Conservation (phyloP, 2,113 vertebrate genomes). For the Rana temporaria region DNA sequence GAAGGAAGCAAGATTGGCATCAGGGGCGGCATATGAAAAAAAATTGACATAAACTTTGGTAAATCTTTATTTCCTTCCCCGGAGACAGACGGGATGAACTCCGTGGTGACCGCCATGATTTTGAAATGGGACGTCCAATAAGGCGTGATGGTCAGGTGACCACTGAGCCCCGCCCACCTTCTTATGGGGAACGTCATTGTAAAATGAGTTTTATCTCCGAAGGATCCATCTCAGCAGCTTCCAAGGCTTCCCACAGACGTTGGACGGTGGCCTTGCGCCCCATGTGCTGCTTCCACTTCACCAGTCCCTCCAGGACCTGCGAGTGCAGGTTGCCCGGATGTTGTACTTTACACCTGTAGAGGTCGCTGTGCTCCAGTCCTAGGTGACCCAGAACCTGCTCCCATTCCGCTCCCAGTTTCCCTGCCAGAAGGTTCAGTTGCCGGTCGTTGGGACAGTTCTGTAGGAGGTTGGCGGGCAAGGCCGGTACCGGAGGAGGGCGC, state of each 20-base stretch:
- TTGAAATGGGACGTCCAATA: too few relatives aligned
- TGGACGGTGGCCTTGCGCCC: constrained; percentile 82
- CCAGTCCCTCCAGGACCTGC: constrained; percentile 81
- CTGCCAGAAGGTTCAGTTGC: constrained; percentile 83
- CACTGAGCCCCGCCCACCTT: too few relatives aligned
- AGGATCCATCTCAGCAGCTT: constrained; percentile 74
- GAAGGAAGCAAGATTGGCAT: too few relatives aligned
- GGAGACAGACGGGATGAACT: too few relatives aligned
- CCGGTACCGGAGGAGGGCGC: constrained; percentile 54
- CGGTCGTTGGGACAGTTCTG: constrained; percentile 79
- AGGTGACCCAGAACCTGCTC: constrained; percentile 82
- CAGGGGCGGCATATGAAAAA: too few relatives aligned
- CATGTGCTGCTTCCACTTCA: constrained; percentile 81
- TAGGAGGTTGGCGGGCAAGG: constrained; percentile 69
- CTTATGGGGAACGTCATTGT: constrained; percentile 62
- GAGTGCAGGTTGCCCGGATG: constrained; percentile 79
- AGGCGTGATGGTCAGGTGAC: too few relatives aligned
- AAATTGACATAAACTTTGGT: too few relatives aligned
- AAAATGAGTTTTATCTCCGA: constrained; percentile 76
- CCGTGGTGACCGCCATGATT: too few relatives aligned
- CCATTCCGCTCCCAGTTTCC: constrained; percentile 83
- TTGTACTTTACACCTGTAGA: constrained; percentile 86
- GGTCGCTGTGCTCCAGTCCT: constrained; percentile 78
- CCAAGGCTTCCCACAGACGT: constrained; percentile 73
- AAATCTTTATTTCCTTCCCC: too few relatives aligned